Conservation (phyloP, 37 sponge, comb jelly and placozoan genomes). For the Lycopodina hypogea region DNA sequence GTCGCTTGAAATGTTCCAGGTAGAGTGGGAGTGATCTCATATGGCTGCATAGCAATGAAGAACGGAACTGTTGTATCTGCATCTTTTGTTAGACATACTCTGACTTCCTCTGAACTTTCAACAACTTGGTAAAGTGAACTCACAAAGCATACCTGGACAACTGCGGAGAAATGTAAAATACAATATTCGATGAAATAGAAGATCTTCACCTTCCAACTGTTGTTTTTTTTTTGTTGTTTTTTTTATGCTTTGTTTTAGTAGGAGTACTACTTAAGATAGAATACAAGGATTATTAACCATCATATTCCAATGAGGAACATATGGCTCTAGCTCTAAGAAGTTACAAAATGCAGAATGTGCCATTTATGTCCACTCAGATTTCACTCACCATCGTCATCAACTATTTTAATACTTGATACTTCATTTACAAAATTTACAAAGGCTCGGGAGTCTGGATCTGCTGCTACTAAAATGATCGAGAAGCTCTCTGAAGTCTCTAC, state of each 20-base stretch:
- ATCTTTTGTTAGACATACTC: conserved; percentile 17
- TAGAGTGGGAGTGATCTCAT: background rate
- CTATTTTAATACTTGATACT: background rate
- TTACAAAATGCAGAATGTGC: too few species aligned
- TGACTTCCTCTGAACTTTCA: background rate
- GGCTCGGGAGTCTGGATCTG: background rate
- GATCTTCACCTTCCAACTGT: too few species aligned
- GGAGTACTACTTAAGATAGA: too few species aligned
- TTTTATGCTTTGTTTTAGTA: too few species aligned
- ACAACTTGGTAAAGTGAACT: background rate
- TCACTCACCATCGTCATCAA: conserved; percentile 19
- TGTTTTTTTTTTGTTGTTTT: too few species aligned
- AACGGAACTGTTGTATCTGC: conserved; percentile 5
- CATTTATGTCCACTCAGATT: too few species aligned
- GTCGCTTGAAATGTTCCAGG: conserved; percentile 1
- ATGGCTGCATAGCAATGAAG: background rate
- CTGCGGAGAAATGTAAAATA: conserved; percentile 1
- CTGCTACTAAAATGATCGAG: background rate
- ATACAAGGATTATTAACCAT: too few species aligned
- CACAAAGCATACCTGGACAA: background rate
- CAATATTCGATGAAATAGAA: too few species aligned
- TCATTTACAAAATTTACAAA: background rate
- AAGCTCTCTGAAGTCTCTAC: conserved; percentile 9
- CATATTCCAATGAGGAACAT: too few species aligned
- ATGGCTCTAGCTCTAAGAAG: too few species aligned